phyloP scores from a whole-genome alignment of 2,888 invertebrate species.

The Scrobipalpa atriplicella region DNA sequence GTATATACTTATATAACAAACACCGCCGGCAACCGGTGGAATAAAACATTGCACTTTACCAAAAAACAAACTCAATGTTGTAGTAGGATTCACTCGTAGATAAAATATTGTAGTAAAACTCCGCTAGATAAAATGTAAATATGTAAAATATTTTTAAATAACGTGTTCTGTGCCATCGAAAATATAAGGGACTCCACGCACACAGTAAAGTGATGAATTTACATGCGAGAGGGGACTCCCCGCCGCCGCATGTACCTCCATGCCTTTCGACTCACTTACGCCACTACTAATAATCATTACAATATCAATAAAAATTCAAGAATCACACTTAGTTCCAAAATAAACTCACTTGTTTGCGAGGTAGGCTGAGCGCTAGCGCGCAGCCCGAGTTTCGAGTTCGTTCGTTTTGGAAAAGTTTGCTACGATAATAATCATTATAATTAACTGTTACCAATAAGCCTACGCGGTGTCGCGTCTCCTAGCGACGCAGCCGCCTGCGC shows the following conservation, averaged over 20 bases:
- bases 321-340: slow-evolving; percentile 90
- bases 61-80: slow-evolving; percentile 82
- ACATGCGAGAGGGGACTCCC: slow-evolving; percentile 53
- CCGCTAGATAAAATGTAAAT: slow-evolving; percentile 82
- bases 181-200: slow-evolving; percentile 80
- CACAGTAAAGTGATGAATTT: slow-evolving; percentile 68
- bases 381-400: slow-evolving; percentile 84
- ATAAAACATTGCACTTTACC: slow-evolving; percentile 81
- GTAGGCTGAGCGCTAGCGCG: slow-evolving; percentile 84
- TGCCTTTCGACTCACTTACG: slow-evolving; percentile 76
- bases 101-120: slow-evolving; percentile 81
- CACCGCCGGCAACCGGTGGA: slow-evolving; percentile 79
- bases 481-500: slow-evolving; percentile 40
- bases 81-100: slow-evolving; percentile 81
- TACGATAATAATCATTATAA: slow-evolving; percentile 82
- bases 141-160: slow-evolving; percentile 80
- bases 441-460: slow-evolving; percentile 81
- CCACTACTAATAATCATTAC: slow-evolving; percentile 82
- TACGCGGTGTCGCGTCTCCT: slow-evolving; percentile 79
- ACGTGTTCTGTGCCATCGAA: slow-evolving; percentile 80
- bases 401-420: slow-evolving; percentile 84
- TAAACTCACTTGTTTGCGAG: slow-evolving; percentile 90
- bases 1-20: slow-evolving; percentile 72
- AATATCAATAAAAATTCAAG: slow-evolving; percentile 85
- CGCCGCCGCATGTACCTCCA: slow-evolving; percentile 59